A percentile compares a stretch with the other conserved stretches of the same genome.
Evolutionary conservation across 1,140 invertebrate genomes (phyloP).

Genomic region (Pristionchus pacificus): DNA sequence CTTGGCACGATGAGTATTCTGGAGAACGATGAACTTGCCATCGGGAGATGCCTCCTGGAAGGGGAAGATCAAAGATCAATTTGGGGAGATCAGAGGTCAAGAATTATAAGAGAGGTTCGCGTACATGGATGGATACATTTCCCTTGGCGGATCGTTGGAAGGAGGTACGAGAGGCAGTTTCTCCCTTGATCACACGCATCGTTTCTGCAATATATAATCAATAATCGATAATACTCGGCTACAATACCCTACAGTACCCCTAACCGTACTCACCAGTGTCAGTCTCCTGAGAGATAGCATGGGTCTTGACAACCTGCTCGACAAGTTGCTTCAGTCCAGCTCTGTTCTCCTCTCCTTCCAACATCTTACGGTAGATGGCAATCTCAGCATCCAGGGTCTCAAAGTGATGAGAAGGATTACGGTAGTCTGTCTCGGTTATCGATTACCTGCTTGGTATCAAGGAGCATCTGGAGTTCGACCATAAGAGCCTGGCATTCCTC

Average conservation of each 20-base stretch:
- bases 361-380: constrained; percentile 58
- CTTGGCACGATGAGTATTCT: constrained; percentile 56
- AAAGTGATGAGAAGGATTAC: too few species aligned
- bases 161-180: constrained; percentile 62
- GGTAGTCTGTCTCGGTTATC: too few species aligned
- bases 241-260: too few species aligned
- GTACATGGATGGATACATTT: constrained; percentile 51
- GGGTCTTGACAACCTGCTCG: constrained; percentile 56
- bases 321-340: constrained; percentile 54
- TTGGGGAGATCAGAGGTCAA: constrained; percentile 32
- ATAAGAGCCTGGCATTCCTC: constrained; percentile 59
- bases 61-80: constrained; percentile 1
- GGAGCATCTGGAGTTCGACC: constrained; percentile 59
- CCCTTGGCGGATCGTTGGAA: constrained; percentile 63
- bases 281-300: constrained; percentile 42
- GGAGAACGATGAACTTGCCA: constrained; percentile 51
- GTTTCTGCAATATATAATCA: constrained; percentile 42
- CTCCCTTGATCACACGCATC: constrained; percentile 60
- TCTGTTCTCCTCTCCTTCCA: constrained; percentile 57
- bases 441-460: constrained; percentile 59
- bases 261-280: constrained; percentile 43
- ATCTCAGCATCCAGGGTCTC: constrained; percentile 57
- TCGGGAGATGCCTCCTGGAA: constrained; percentile 56
- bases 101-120: constrained; percentile 20
- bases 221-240: too few species aligned